phyloP scores from a whole-genome alignment of 1,140 invertebrate genomes.

The Physella acuta region DNA sequence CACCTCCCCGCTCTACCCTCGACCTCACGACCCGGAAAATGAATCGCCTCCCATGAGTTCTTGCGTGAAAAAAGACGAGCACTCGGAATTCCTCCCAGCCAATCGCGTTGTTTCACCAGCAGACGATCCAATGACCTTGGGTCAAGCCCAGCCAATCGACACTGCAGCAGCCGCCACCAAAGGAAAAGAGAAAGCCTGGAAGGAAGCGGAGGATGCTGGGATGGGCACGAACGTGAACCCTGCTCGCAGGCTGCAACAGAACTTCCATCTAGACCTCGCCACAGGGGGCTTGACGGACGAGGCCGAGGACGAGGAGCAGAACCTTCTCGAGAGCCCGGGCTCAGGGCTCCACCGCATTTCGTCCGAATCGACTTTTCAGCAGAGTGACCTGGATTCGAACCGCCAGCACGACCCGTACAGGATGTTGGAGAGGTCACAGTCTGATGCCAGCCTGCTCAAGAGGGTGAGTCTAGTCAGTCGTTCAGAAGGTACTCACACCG shows the following conservation, averaged over 20 bases:
- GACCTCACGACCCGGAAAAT: background rate
- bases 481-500: too few relatives aligned
- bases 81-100: too few relatives aligned
- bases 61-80: background rate
- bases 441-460: slow-evolving; percentile 39
- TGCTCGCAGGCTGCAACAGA: background rate
- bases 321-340: slow-evolving; percentile 16
- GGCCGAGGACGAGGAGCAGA: background rate
- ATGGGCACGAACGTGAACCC: background rate
- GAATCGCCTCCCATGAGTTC: background rate
- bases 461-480: slow-evolving; percentile 22
- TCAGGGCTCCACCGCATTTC: slow-evolving; percentile 20
- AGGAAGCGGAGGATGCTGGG: slow-evolving; percentile 9
- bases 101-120: too few relatives aligned
- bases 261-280: slow-evolving; percentile 11
- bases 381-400: slow-evolving; percentile 17
- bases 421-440: slow-evolving; percentile 45
- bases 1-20: background rate
- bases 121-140: slow-evolving; percentile 1
- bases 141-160: background rate
- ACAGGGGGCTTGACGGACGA: background rate
- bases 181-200: slow-evolving; percentile 16
- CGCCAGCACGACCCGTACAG: slow-evolving; percentile 39
- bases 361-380: slow-evolving; percentile 6
- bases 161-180: too few relatives aligned